Evolutionary conservation across 2,797 vertebrate species (phyloP), one percentile per base, ranked within the genome.

Genomic region (Glossophaga mutica): DNA sequence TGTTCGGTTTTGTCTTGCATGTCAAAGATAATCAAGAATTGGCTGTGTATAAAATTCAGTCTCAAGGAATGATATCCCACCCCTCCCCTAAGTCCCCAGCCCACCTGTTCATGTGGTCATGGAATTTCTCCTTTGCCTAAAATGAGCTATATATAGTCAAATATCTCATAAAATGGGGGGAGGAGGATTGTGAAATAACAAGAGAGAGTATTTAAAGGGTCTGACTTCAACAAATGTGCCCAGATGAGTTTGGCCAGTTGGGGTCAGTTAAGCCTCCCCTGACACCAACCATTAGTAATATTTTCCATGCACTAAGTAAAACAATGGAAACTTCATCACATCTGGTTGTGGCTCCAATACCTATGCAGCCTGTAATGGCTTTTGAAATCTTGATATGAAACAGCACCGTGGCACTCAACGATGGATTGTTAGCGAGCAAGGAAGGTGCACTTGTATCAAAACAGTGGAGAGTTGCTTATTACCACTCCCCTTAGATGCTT

Each of bases 81-180:
- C 50, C 26, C 77, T 93, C 34, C 46, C 77, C 29, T 52, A 42
- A 37, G 70, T 97, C 96, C 70, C 78, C 86, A 90, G 95, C 95
- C 97, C 98, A 98, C 98, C 98, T 99, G 98, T 96, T 96, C 95
- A 96, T 98, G 98, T 96, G 94, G 98, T 98, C 98, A 98, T 98
- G 98, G 98, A 98, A 98, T 98, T 98, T 98, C 97, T 98, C 94
- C 14, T 50, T 98, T 97, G 94, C 94, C 83, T 94, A 44, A 34
- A 29, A 97, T 95, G 91, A 98, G 96, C 85, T 97, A 98, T 97
- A 97, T 95, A 97, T 97, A 97, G 97, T 97, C 97, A 98, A 97
- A 98, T 55, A 92, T 95, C 98, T 98, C 97, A 59, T 98, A 92
- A 98, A 97, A 70, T 34, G 57, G 87, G 67, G 94, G 59, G 90